Evolutionary conservation across 1,140 invertebrate species (phyloP), one percentile per base, ranked within the genome.

Genomic region (Drosophila micromelanica): DNA sequence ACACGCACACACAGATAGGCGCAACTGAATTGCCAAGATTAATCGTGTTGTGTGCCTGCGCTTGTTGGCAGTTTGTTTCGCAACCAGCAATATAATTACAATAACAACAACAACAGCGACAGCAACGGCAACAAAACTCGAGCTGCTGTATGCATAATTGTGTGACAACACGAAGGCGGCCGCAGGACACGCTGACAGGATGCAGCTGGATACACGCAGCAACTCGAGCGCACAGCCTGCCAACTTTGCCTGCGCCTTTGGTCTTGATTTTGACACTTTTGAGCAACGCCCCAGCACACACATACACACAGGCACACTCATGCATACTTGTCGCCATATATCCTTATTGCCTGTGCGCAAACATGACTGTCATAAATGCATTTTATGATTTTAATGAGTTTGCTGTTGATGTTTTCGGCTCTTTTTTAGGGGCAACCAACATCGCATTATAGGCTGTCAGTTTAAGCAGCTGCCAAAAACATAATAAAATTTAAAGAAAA

Each of bases 361-460:
- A 89, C 82, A 86, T 69, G 75, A 57, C 84, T 89, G 82, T 82
- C 82, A 87, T 82, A 87, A 87, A 87, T 87, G 82, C 82, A 82
- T 87, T 87, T 87, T 87, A 87, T 89, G 84, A 89, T 87, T 87
- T 89, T 87, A 87, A 87, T 87, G 84, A 87, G 84, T 87, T 87
- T 87, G 87, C 82, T 89, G 82, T 87, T 87, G 81, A 87, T 87
- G 79, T 86, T 75, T 35, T 43, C 45, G 23, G 20, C 20, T 38
- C 23, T 64, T 52, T 35, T 45, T 61, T 43, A 2, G 7, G 8
- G 55, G 30, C 30, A 7, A 6, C 7, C 30, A 7, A n/a, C n/a
- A n/a, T n/a, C 13, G 37, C 48, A 51, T 32, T 71, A 46, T 55
- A 71, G 63, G 68, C 60, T 49, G 61, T 56, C 68, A 72, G 40